These are phyloP conservation scores for Iselma pallidipennis DNA, from an alignment of 2,888 invertebrate species.

Conservation along the genomic window DNA sequence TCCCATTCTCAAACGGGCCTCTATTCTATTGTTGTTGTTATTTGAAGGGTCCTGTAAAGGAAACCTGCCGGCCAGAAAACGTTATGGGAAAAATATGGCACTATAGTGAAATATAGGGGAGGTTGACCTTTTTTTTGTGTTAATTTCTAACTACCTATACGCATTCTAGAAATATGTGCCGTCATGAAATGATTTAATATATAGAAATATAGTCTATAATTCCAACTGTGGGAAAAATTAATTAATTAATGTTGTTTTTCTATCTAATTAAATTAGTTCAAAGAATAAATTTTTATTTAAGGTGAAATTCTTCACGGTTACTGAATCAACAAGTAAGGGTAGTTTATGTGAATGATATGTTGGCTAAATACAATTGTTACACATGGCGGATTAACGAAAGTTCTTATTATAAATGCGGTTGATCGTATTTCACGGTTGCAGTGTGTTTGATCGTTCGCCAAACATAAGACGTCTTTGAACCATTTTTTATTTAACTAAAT, in stretches of 20 bases:
- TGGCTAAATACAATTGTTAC: constrained; percentile 27
- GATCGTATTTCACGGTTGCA: constrained; percentile 4
- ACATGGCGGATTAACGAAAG: background rate
- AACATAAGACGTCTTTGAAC: too few species aligned
- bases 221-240: background rate
- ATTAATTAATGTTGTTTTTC: background rate
- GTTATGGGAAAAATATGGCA: constrained; percentile 26
- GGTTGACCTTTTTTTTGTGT: background rate
- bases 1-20: constrained; percentile 22
- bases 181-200: background rate
- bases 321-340: constrained; percentile 12
- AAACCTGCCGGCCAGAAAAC: constrained; percentile 22
- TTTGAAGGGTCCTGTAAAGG: constrained; percentile 16
- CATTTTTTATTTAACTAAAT: too few species aligned
- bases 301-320: constrained; percentile 9
- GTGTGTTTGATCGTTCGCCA: constrained; percentile 23
- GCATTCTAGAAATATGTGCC: background rate
- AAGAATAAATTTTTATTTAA: constrained; percentile 7
- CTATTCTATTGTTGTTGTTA: constrained; percentile 20
- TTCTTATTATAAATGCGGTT: background rate
- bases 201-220: too few species aligned
- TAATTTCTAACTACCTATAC: background rate
- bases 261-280: constrained; percentile 3
- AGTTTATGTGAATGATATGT: constrained; percentile 17
- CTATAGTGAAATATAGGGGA: background rate